Base-by-base conservation (phyloP, 2,888 invertebrate genomes). In the Tenthredo distinguenda region DNA sequence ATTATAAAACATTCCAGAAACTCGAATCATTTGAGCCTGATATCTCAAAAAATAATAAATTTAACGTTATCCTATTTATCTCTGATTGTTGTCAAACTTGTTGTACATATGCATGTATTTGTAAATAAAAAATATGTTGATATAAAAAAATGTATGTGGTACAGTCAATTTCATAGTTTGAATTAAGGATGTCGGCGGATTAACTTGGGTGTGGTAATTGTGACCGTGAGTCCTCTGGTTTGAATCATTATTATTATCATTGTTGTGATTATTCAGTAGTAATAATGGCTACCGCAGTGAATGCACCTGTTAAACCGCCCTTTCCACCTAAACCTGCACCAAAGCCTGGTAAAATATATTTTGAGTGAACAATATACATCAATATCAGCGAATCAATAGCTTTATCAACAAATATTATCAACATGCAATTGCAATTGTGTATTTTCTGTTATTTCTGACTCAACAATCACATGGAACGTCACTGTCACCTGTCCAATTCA, bases 241-340 rank as follows among this genome's bases (percentile, higher is more conserved):
- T 37, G 40, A 43, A 50, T n/a, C 37, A 76, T 74, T 55, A 74
- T 84, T 62, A 84, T 84, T 84, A 74, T 55, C 58, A 58, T 74
- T 82, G 21, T 84, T 84, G 47, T 82, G 79, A 85, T 82, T 65
- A 68, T 85, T n/a, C n/a, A 55, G 55, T 55, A 88, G 68, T 12
- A 87, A 87, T 81, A 87, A 89, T 89, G 89, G 87, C 89, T 86
- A 87, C 89, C 87, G 87, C 87, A 86, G 89, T 89, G 90, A 86
- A 88, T 87, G 86, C 86, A 85, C 85, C 89, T 87, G 87, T 86
- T 81, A 88, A 90, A 86, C 88, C 90, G 87, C 88, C 90, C 86
- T 87, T 87, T 71, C 92, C 92, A 87, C 93, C 93, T 50, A 93
- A 92, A 90, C 91, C 92, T 34, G 88, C 91, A 86, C 91, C 92